A percentile compares a stretch with the other conserved stretches of the same genome.
phyloP scores from a whole-genome alignment of 1,140 invertebrate genomes.

The Cephus cinctus region DNA sequence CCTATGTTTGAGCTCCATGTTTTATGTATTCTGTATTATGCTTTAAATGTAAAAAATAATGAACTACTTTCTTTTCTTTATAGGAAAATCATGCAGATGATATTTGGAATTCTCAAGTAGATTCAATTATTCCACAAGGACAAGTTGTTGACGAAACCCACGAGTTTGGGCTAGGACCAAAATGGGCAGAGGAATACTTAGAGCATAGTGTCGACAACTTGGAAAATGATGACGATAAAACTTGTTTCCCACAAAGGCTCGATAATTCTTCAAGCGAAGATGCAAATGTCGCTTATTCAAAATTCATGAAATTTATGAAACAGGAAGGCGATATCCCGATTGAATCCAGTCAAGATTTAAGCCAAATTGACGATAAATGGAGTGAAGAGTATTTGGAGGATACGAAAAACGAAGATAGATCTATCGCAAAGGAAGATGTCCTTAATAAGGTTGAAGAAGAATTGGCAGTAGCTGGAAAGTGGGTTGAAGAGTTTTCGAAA shows the following conservation, averaged over 20 bases:
- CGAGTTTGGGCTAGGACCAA: slow-evolving; percentile 54
- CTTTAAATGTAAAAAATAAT: no score
- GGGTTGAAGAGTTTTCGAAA: slow-evolving; percentile 45
- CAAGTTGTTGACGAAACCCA: no score
- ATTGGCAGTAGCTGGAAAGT: slow-evolving; percentile 33
- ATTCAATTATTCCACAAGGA: slow-evolving; percentile 7
- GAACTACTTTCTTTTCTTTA: no score
- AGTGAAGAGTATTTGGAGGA: slow-evolving; percentile 29
- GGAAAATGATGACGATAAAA: slow-evolving; percentile 22
- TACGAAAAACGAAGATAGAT: slow-evolving; percentile 26
- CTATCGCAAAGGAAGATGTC: slow-evolving; percentile 34
- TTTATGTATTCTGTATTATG: no score
- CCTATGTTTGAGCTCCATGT: no score
- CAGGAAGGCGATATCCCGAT: slow-evolving; percentile 65
- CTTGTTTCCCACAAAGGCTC: slow-evolving; percentile 21
- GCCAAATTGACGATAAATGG: slow-evolving; percentile 54
- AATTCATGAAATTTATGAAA: slow-evolving; percentile 86
- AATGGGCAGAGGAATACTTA: slow-evolving; percentile 65
- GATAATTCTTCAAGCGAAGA: no score
- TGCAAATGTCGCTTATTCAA: slow-evolving; percentile 70
- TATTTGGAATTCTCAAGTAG: slow-evolving; percentile 43
- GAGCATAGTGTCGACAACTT: slow-evolving; percentile 51
- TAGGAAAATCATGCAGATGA: slow-evolving; percentile 46
- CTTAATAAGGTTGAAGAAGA: slow-evolving; percentile 38
- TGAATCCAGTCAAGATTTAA: slow-evolving; percentile 50